Conservation (phyloP, 2,113 vertebrate species). For the Phrynosoma blainvillii region DNA sequence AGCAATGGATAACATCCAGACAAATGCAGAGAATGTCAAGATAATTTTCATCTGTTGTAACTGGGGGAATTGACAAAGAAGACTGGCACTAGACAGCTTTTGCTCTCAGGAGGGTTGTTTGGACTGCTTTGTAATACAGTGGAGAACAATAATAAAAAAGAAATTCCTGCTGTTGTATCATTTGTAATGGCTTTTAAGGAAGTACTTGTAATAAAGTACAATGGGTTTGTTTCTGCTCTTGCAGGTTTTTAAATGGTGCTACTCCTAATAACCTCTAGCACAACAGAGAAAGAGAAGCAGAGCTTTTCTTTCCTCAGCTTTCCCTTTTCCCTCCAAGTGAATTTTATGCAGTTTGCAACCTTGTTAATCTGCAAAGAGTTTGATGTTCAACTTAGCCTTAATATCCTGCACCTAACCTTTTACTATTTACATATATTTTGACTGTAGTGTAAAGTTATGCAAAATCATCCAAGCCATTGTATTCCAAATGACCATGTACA, state of each 20-base stretch:
- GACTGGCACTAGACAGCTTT: conserved; percentile 51
- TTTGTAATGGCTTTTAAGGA: conserved; percentile 66
- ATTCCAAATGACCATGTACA: too few relatives aligned
- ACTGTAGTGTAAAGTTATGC: too few relatives aligned
- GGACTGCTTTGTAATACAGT: conserved; percentile 58
- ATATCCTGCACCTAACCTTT: too few relatives aligned
- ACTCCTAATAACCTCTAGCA: conserved; percentile 14
- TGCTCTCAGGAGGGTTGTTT: conserved; percentile 59
- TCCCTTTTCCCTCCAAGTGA: background rate
- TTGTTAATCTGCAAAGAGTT: conserved; percentile 17
- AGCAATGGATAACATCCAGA: conserved; percentile 62
- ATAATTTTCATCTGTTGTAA: conserved; percentile 61
- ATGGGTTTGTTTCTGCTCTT: conserved; percentile 33
- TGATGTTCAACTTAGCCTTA: background rate
- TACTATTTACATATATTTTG: too few relatives aligned
- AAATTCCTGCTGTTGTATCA: conserved; percentile 34
- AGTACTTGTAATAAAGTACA: conserved; percentile 60
- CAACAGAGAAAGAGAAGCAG: background rate
- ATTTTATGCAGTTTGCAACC: conserved; percentile 53
- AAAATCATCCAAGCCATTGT: too few relatives aligned
- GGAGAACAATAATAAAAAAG: conserved; percentile 50
- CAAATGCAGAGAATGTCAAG: conserved; percentile 55
- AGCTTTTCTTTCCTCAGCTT: conserved; percentile 9
- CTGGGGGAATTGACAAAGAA: conserved; percentile 53
- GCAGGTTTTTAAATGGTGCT: background rate